Base-by-base conservation (phyloP, 2,888 invertebrate species). In the Ormyrus pomaceus region DNA sequence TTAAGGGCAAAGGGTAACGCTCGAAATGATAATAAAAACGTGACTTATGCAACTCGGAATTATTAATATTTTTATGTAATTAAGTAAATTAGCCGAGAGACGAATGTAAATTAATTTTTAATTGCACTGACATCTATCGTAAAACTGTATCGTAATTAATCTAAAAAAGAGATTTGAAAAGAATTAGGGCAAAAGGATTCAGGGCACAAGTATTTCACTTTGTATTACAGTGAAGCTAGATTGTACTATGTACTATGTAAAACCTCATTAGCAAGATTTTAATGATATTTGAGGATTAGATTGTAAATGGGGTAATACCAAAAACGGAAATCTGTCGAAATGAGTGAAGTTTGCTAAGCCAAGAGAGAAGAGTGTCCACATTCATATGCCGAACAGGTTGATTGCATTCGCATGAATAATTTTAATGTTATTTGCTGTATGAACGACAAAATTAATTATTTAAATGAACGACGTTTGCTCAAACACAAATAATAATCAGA, bases 1-100 rank as follows among this genome's bases (percentile, higher is more conserved):
- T 56, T n/a, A 11, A 10, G 56, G 11, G 48, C 48, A 62, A 6
- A 58, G 48, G 10, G n/a, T 45, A 64, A 9, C 13, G 64, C 6
- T 13, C 11, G 55, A 72, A 46, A 78, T 82, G 76, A 81, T 79
- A 82, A 79, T 83, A 81, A 82, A 82, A 77, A 71, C 79, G 72
- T 81, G 51, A 8, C 65, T 7, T 13, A 13, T 62, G 46, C 62
- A 8, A 10, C n/a, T 19, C 6, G 58, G 58, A 58, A 58, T 19
- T 19, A 19, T 19, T 19, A 19, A 19, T 19, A 19, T 19, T 19
- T 19, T 19, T 19, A 19, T 19, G 19, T 19, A 19, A 19, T 19
- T 19, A 19, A 19, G 19, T 19, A 19, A 19, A 19, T 19, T 19
- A 19, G 19, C 19, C 19, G 19, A 19, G 19, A 19, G 19, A 19